These are phyloP conservation scores for Pogonomyrmex californicus DNA, from an alignment of 1,140 invertebrate genomes.

Conservation along the genomic window DNA sequence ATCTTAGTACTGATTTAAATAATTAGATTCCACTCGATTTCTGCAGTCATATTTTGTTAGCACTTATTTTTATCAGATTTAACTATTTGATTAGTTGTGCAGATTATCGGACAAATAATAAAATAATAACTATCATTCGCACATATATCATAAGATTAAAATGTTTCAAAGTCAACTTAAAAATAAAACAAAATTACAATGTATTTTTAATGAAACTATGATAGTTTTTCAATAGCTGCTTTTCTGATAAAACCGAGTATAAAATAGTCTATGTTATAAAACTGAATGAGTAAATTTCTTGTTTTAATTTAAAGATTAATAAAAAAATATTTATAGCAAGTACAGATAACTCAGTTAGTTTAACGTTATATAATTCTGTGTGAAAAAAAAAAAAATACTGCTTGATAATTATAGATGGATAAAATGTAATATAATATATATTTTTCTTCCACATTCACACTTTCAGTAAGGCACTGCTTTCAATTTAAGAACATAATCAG, in stretches of 20 bases:
- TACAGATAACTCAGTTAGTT: neutral
- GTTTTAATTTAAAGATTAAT: neutral
- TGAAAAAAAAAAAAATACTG: conserved; percentile 7
- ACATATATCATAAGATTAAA: conserved; percentile 9
- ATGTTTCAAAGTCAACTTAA: neutral
- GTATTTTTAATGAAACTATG: neutral
- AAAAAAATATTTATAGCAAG: neutral
- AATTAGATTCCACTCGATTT: neutral
- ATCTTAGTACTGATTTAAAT: neutral
- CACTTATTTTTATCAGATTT: neutral
- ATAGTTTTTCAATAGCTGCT: neutral
- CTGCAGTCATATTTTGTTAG: neutral
- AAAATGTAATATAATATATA: conserved; percentile 39
- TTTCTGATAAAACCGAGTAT: neutral
- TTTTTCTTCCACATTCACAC: neutral
- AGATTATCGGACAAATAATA: neutral
- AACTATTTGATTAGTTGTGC: neutral
- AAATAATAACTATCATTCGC: neutral
- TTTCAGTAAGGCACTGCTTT: conserved; percentile 58
- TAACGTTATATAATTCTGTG: neutral
- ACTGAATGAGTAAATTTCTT: neutral
- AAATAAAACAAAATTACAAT: conserved; percentile 18
- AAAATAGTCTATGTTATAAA: conserved; percentile 24
- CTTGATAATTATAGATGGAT: conserved; percentile 30
- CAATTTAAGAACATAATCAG: conserved; percentile 14